Conservation (phyloP, 2,113 vertebrate genomes). For the Ahaetulla prasina region DNA sequence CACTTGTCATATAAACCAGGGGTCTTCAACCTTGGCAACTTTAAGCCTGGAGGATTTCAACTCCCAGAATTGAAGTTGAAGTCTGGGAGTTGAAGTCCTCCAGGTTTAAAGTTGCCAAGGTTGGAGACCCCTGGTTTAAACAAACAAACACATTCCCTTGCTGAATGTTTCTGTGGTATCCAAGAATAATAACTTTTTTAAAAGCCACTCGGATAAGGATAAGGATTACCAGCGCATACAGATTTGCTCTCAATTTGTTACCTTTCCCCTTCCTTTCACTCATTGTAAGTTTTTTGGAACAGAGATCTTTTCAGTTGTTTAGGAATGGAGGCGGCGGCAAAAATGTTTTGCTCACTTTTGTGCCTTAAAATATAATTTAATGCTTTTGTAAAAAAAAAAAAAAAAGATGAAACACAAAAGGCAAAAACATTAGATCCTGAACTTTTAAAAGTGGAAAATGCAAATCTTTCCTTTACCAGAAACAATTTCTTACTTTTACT, state of each 20-base stretch:
- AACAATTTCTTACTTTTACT: background rate
- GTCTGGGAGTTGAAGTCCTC: too few species aligned
- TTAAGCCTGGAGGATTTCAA: too few species aligned
- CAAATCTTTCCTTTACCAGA: background rate
- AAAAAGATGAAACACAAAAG: background rate
- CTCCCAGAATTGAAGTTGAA: too few species aligned
- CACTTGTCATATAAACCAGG: background rate
- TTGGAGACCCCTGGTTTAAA: too few species aligned
- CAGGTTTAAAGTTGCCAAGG: too few species aligned
- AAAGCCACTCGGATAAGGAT: background rate
- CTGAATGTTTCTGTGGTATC: background rate
- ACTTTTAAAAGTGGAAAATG: background rate
- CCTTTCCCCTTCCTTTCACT: background rate
- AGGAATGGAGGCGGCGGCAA: background rate
- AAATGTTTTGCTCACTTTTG: background rate
- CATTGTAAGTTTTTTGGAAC: background rate
- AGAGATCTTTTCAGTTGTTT: background rate
- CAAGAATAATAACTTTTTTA: background rate
- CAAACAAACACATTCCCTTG: background rate
- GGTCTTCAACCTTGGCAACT: too few species aligned
- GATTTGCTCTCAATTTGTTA: background rate
- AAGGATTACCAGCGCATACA: background rate
- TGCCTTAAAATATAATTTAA: background rate
- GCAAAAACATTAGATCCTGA: background rate
- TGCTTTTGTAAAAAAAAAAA: background rate